phyloP scores from a whole-genome alignment of 1,140 invertebrate species.

The Globodera ellingtonae region DNA sequence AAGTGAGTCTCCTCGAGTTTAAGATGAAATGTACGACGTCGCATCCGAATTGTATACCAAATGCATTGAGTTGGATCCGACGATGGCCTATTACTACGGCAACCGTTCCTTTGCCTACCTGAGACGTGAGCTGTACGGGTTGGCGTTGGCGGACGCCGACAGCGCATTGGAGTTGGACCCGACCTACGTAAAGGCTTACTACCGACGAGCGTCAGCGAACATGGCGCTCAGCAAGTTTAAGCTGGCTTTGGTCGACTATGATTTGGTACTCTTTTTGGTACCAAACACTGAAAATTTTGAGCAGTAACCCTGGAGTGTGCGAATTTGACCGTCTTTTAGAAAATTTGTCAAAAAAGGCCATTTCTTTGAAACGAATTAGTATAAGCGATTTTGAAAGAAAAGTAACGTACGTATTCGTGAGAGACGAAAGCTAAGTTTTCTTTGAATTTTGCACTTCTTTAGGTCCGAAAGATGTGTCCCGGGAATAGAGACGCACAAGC shows the following conservation, averaged over 20 bases:
- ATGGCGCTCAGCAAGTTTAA: constrained; percentile 98
- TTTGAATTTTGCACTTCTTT: constrained; percentile 55
- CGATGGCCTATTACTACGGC: constrained; percentile 76
- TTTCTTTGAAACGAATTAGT: too few relatives aligned
- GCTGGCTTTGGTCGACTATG: constrained; percentile 90
- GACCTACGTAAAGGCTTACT: constrained; percentile 71
- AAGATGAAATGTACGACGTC: constrained; percentile 84
- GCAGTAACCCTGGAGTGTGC: too few relatives aligned
- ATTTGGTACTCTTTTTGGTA: constrained; percentile 74
- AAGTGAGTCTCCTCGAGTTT: constrained; percentile 51
- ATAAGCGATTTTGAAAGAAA: too few relatives aligned
- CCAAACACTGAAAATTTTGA: too few relatives aligned
- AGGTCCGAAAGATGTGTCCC: constrained; percentile 84
- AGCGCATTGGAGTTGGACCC: constrained; percentile 66
- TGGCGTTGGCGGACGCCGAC: constrained; percentile 85
- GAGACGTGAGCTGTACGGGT: constrained; percentile 68
- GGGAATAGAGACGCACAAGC: constrained; percentile 88
- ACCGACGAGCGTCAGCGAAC: constrained; percentile 84
- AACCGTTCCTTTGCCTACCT: constrained; percentile 94
- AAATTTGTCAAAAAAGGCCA: too few relatives aligned
- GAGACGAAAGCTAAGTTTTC: background rate
- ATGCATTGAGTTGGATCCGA: constrained; percentile 84
- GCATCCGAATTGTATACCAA: constrained; percentile 87
- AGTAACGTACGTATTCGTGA: too few relatives aligned
- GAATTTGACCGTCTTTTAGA: too few relatives aligned